A percentile compares a stretch with the other conserved stretches of the same genome.
Conservation (phyloP, 1,140 invertebrate species). For the Agrypnia vestita region DNA sequence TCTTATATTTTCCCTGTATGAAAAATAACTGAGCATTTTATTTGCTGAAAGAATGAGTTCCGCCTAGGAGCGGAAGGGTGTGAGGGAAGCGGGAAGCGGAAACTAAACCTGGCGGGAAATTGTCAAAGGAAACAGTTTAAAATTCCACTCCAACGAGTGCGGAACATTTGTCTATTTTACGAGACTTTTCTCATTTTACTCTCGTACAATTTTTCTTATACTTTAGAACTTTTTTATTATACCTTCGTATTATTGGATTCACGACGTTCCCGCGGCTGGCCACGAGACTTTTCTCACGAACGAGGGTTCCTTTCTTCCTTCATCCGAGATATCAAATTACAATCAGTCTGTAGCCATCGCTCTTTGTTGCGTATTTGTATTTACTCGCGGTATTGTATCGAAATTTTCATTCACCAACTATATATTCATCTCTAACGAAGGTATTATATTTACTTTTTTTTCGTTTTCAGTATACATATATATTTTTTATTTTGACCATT, state of each 20-base stretch:
- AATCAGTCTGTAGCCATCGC: no score
- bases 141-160: constrained; percentile 38
- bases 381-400: no score
- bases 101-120: constrained; percentile 37
- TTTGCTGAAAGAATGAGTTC: constrained; percentile 11
- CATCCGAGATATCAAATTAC: no score
- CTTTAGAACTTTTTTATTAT: constrained; percentile 10
- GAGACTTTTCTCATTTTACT: constrained; percentile 50
- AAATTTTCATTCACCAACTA: no score
- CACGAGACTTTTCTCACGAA: no score
- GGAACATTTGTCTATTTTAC: constrained; percentile 55
- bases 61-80: not conserved
- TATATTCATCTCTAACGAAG: no score
- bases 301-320: no score
- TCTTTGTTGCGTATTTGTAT: no score
- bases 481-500: not conserved
- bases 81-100: constrained; percentile 10
- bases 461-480: no score
- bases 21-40: not conserved
- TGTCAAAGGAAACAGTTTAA: constrained; percentile 45
- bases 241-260: constrained; percentile 16
- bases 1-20: no score
- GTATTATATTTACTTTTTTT: no score
- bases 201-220: constrained; percentile 27
- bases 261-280: not conserved